These are phyloP conservation scores for Drosophila neotestacea DNA, from an alignment of 2,888 invertebrate species.

Conservation along the genomic window DNA sequence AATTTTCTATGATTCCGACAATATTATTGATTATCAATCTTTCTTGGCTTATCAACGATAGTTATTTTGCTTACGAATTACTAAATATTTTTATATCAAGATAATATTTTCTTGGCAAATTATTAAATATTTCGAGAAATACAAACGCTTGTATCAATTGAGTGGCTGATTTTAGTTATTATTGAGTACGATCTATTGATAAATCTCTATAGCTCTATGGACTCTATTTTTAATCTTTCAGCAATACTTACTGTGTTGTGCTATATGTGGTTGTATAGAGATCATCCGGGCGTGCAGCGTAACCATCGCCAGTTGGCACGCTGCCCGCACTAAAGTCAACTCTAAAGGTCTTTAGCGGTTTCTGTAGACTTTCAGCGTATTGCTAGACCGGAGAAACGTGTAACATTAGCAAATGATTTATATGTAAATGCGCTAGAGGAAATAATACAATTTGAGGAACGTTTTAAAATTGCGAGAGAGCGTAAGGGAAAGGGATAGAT, in stretches of 20 bases:
- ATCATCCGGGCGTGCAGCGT: conserved; percentile 81
- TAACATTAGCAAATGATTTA: conserved; percentile 27
- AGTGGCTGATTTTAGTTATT: no score
- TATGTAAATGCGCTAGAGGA: not conserved
- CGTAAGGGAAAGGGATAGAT: not conserved
- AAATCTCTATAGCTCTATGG: not conserved
- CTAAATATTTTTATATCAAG: no score
- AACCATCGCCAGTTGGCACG: conserved; percentile 81
- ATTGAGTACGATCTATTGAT: not conserved
- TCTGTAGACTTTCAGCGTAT: conserved; percentile 85
- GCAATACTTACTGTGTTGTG: conserved; percentile 84
- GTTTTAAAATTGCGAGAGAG: conserved; percentile 26
- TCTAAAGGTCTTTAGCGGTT: conserved; percentile 85
- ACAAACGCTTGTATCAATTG: no score
- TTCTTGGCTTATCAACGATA: no score
- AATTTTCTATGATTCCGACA: no score
- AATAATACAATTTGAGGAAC: no score
- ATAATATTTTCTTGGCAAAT: no score
- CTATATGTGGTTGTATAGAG: conserved; percentile 84
- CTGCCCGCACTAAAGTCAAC: conserved; percentile 84
- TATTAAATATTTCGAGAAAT: no score
- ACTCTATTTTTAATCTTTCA: not conserved
- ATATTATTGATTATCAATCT: no score
- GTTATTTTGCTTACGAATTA: no score
- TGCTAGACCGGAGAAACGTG: conserved; percentile 73